A percentile compares a stretch with the other conserved stretches of the same genome.
Conservation (phyloP, 2,888 invertebrate species). For the Zootermopsis nevadensis region DNA sequence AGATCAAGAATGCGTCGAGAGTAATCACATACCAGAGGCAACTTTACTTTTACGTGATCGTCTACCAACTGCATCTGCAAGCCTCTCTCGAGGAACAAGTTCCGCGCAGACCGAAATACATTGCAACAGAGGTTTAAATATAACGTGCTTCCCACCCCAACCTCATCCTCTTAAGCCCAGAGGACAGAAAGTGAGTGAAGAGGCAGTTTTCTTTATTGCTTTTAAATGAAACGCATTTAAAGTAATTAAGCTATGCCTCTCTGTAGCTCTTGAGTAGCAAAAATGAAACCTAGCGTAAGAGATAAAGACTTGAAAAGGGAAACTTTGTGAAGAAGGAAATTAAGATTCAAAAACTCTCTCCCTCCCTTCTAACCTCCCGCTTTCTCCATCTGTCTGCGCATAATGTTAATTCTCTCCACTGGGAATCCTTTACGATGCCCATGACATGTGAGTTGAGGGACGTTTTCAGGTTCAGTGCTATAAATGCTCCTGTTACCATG, state of each 20-base stretch:
- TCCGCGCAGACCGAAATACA: no score
- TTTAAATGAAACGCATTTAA: constrained; percentile 52
- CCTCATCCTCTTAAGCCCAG: no score
- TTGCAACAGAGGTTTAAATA: no score
- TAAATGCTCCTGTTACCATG: neutral
- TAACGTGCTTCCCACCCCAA: no score
- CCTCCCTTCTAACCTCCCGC: constrained; percentile 1
- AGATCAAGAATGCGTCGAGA: no score
- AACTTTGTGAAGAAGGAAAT: constrained; percentile 32
- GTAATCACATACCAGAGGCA: no score
- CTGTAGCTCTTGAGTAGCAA: constrained; percentile 2
- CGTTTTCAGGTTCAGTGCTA: neutral
- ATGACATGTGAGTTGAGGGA: neutral
- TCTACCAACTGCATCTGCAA: no score
- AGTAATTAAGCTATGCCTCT: constrained; percentile 49
- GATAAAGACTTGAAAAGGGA: constrained; percentile 22
- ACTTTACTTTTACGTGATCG: no score
- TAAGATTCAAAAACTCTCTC: constrained; percentile 21
- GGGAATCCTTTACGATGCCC: neutral
- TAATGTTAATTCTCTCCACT: neutral
- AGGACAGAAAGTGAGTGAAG: neutral
- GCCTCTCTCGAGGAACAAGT: no score
- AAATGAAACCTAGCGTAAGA: constrained; percentile 31
- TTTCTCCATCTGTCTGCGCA: neutral
- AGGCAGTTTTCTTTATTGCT: constrained; percentile 51